phyloP scores from a whole-genome alignment of 2,888 invertebrate species.

The Xylocampa areola region DNA sequence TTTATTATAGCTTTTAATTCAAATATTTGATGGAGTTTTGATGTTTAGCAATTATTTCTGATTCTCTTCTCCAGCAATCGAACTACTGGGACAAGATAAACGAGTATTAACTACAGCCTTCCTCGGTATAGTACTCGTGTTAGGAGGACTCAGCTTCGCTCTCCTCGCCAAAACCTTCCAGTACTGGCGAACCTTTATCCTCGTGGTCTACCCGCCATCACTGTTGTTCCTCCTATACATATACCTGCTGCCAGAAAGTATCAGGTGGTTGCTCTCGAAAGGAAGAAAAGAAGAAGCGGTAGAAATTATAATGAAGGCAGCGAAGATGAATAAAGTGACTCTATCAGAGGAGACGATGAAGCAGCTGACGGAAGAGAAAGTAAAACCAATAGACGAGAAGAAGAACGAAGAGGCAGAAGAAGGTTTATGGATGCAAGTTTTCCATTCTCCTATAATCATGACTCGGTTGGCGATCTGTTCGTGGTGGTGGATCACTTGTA shows the following conservation, averaged over 20 bases:
- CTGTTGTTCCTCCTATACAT: slow-evolving; percentile 92
- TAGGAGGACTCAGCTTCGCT: slow-evolving; percentile 93
- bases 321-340: slow-evolving; percentile 90
- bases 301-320: slow-evolving; percentile 90
- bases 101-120: slow-evolving; percentile 83
- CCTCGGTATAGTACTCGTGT: slow-evolving; percentile 88
- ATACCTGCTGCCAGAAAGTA: slow-evolving; percentile 93
- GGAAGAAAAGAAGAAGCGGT: slow-evolving; percentile 92
- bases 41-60: background rate
- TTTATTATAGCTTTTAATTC: background rate
- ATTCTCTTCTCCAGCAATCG: slow-evolving; percentile 76
- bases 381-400: slow-evolving; percentile 68
- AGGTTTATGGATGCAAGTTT: slow-evolving; percentile 79
- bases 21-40: background rate
- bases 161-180: slow-evolving; percentile 91
- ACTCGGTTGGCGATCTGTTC: slow-evolving; percentile 81
- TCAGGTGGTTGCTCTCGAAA: slow-evolving; percentile 94
- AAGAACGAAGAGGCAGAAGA: slow-evolving; percentile 59
- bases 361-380: slow-evolving; percentile 81
- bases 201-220: slow-evolving; percentile 92
- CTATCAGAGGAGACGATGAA: slow-evolving; percentile 81
- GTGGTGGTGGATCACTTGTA: slow-evolving; percentile 94
- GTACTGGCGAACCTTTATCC: slow-evolving; percentile 93
- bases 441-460: slow-evolving; percentile 82
- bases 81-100: slow-evolving; percentile 83